A percentile compares a stretch with the other conserved stretches of the same genome.
phyloP scores from a whole-genome alignment of 1,140 invertebrate genomes.

The Eciton burchellii region DNA sequence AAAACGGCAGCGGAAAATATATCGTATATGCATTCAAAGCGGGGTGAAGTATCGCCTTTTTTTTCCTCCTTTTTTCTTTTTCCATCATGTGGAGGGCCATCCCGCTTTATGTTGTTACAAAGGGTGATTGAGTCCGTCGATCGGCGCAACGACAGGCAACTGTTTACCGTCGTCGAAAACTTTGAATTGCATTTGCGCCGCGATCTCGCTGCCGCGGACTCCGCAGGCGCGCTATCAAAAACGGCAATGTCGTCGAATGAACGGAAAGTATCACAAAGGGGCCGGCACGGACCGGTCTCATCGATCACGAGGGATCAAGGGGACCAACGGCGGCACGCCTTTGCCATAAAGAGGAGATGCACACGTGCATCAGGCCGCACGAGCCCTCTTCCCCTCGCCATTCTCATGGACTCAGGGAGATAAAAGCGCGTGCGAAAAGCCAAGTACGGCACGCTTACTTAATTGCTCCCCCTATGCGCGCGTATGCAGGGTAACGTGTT shows the following conservation, averaged over 20 bases:
- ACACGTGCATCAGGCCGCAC: conserved; percentile 37
- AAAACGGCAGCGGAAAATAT: conserved; percentile 27
- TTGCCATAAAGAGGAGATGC: conserved; percentile 47
- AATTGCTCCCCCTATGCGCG: conserved; percentile 43
- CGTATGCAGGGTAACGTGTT: conserved; percentile 43
- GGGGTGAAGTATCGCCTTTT: too few relatives aligned
- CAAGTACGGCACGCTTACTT: conserved; percentile 50
- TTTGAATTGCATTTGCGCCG: conserved; percentile 59
- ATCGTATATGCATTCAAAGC: conserved; percentile 47
- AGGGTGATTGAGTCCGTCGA: conserved; percentile 46
- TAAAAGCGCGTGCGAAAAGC: conserved; percentile 50
- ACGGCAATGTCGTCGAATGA: conserved; percentile 61
- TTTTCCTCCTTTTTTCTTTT: conserved; percentile 31
- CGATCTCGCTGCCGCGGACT: conserved; percentile 51
- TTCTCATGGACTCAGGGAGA: conserved; percentile 45
- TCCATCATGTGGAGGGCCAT: conserved; percentile 36
- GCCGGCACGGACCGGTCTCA: conserved; percentile 46
- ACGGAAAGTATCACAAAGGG: conserved; percentile 60
- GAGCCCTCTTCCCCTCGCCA: conserved; percentile 5
- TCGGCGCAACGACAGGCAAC: conserved; percentile 50
- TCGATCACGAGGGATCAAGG: conserved; percentile 57
- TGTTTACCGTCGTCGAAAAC: conserved; percentile 58
- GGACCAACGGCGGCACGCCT: conserved; percentile 39
- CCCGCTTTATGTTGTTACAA: conserved; percentile 59
- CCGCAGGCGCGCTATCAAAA: conserved; percentile 40